A percentile compares a stretch with the other conserved stretches of the same genome.
Evolutionary conservation across 2,113 vertebrate genomes (phyloP).

Genomic region (Spilogale gracilis): DNA sequence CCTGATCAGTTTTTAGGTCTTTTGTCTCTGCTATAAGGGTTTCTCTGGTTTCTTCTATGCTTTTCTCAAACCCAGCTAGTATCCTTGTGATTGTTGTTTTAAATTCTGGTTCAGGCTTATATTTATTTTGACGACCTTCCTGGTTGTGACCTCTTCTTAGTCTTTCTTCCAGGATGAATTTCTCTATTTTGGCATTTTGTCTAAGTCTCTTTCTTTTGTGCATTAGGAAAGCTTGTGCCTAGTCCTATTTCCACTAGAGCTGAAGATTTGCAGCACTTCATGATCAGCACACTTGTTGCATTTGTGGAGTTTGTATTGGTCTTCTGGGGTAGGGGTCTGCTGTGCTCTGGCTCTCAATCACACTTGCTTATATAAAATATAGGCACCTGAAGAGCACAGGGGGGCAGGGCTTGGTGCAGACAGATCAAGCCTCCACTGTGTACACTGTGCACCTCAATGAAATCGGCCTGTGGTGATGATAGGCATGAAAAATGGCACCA

Average conservation of each 20-base stretch:
- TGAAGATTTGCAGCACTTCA: not conserved
- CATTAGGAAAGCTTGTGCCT: not conserved
- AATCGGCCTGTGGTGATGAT: not conserved
- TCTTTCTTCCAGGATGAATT: not conserved
- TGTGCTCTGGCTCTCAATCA: not conserved
- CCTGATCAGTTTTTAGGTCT: not conserved
- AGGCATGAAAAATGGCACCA: not conserved
- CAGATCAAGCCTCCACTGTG: not conserved
- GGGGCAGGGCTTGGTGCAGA: not conserved
- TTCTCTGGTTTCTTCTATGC: not conserved
- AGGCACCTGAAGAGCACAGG: not conserved
- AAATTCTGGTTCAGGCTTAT: not conserved
- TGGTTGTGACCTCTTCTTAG: not conserved
- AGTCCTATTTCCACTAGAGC: not conserved
- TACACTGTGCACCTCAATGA: not conserved
- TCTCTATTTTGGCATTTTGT: not conserved
- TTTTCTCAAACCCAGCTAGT: not conserved
- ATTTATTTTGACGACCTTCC: not conserved
- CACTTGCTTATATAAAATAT: not conserved
- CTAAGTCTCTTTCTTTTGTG: not conserved
- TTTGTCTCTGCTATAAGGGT: not conserved
- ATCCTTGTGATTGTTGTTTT: not conserved
- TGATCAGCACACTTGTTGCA: not conserved
- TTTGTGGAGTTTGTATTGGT: not conserved
- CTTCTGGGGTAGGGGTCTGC: not conserved